phyloP scores from a whole-genome alignment of 2,113 vertebrate species.

The Stictonetta naevosa region DNA sequence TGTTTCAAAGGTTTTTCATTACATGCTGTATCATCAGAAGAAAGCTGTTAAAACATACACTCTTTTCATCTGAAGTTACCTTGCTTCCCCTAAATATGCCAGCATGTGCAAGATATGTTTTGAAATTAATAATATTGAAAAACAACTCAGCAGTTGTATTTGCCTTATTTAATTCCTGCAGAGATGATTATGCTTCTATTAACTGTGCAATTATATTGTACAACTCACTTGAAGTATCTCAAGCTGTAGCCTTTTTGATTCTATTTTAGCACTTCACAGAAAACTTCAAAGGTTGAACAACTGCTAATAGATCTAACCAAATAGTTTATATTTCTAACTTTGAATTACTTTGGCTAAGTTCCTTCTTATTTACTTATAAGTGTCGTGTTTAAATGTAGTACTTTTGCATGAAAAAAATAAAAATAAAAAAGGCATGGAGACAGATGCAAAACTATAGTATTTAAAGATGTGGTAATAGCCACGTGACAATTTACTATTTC shows the following conservation, averaged over 20 bases:
- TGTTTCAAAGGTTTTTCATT: slow-evolving; percentile 51
- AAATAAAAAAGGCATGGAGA: not conserved
- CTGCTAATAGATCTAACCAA: slow-evolving; percentile 5
- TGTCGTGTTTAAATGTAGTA: not conserved
- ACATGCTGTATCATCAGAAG: slow-evolving; percentile 33
- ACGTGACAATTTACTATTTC: not conserved
- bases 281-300: slow-evolving; percentile 61
- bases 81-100: slow-evolving; percentile 47
- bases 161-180: slow-evolving; percentile 73
- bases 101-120: slow-evolving; percentile 48
- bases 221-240: slow-evolving; percentile 61
- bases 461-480: not conserved
- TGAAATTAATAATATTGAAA: slow-evolving; percentile 75
- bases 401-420: not conserved
- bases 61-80: slow-evolving; percentile 47
- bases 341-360: slow-evolving; percentile 4
- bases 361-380: not conserved
- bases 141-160: slow-evolving; percentile 70
- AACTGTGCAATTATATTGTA: slow-evolving; percentile 75
- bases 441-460: not conserved
- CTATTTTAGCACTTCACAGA: slow-evolving; percentile 53
- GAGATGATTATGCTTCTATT: slow-evolving; percentile 76
- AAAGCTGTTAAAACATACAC: slow-evolving; percentile 40
- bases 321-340: slow-evolving; percentile 17
- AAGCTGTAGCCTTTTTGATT: slow-evolving; percentile 68